Conservation (phyloP, 2,797 vertebrate genomes). For the Tolypeutes matacus region DNA sequence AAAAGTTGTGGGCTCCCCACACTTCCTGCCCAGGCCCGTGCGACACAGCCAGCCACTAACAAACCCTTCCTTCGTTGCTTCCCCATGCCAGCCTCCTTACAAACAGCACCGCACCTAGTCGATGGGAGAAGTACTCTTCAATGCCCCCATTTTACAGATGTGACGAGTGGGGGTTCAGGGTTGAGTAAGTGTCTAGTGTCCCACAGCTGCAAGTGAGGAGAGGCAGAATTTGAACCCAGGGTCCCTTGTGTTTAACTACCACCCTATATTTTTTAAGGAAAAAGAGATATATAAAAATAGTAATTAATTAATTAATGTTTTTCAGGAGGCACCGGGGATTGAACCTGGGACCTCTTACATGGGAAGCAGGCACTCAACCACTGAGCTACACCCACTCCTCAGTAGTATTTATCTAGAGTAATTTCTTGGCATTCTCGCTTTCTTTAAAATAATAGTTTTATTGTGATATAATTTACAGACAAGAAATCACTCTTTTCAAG, state of each 20-base stretch:
- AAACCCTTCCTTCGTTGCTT: neutral
- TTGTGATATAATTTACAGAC: conserved; percentile 42
- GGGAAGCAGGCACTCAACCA: no score
- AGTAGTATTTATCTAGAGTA: neutral
- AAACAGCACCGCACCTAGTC: neutral
- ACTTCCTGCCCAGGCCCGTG: neutral
- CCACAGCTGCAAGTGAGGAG: neutral
- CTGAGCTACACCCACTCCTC: no score
- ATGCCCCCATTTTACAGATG: neutral
- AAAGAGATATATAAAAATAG: neutral
- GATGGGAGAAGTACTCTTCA: neutral
- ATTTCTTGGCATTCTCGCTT: neutral
- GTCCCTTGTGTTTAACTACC: neutral
- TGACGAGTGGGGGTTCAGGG: neutral
- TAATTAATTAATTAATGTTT: no score
- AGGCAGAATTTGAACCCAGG: neutral
- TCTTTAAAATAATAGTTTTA: neutral
- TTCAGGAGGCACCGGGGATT: no score
- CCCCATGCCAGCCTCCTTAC: neutral
- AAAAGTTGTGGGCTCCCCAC: neutral
- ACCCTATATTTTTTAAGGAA: neutral
- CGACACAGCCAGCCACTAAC: neutral
- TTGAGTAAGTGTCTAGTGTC: neutral
- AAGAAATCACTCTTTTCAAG: neutral
- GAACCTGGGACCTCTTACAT: no score